phyloP scores from a whole-genome alignment of 1,140 invertebrate species.

The Philotrypesis tridentata region DNA sequence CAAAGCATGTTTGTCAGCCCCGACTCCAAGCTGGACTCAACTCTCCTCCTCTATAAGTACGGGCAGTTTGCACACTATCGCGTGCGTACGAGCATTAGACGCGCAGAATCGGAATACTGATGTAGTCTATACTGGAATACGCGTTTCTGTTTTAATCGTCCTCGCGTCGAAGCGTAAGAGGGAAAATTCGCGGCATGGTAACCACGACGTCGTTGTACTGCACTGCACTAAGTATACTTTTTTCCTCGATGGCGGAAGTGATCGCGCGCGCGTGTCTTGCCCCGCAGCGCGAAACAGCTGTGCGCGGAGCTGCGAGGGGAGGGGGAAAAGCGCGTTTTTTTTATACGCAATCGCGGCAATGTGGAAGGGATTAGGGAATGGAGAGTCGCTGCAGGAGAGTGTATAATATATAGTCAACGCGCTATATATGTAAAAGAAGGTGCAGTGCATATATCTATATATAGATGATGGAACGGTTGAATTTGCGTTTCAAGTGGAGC shows the following conservation, averaged over 20 bases:
- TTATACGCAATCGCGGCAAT: no score
- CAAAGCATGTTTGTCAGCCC: conserved; percentile 71
- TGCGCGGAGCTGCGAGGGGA: not conserved
- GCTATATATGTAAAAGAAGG: no score
- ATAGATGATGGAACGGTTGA: not conserved
- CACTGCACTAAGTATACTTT: no score
- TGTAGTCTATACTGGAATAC: no score
- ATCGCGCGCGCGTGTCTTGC: not conserved
- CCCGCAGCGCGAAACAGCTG: not conserved
- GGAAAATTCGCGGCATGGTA: not conserved
- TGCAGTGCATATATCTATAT: not conserved
- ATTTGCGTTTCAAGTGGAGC: not conserved
- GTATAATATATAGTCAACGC: no score
- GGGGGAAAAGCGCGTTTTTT: not conserved
- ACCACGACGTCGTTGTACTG: not conserved
- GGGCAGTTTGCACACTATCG: no score
- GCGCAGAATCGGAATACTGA: no score
- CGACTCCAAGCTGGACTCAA: no score
- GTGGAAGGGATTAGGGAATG: no score
- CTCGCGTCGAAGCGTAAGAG: not conserved
- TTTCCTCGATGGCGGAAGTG: not conserved
- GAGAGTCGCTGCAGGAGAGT: no score
- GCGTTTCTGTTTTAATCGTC: not conserved
- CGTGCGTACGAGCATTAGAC: no score
- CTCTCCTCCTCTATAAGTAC: no score